Percentiles rank a stretch among this genome's conserved stretches.
These are phyloP conservation scores for Saccostrea glomerata DNA, from an alignment of 1,140 invertebrate species.

Conservation along the genomic window DNA sequence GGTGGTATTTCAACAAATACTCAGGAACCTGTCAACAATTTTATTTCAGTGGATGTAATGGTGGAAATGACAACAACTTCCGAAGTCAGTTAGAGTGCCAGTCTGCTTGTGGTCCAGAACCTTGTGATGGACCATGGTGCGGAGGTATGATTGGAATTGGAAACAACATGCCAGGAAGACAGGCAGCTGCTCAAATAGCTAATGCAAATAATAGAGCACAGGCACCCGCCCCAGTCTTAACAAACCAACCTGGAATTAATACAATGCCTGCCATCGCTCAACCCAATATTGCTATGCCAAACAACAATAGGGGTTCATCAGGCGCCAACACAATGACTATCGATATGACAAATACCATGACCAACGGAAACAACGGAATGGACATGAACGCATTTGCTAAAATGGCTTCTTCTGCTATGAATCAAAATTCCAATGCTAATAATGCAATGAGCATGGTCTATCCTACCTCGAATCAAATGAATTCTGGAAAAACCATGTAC, in stretches of 20 bases:
- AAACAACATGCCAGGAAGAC: background rate
- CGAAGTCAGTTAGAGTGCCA: background rate
- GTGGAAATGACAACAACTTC: constrained; percentile 5
- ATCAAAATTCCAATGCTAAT: background rate
- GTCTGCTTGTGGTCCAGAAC: background rate
- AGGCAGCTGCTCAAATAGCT: background rate
- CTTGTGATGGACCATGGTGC: background rate
- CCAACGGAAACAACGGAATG: background rate
- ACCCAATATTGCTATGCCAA: background rate
- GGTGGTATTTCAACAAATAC: background rate
- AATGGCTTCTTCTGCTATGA: background rate
- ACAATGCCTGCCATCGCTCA: background rate
- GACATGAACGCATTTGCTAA: background rate
- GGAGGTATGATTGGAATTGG: background rate
- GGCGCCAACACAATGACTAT: background rate
- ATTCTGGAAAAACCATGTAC: background rate
- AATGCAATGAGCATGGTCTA: background rate
- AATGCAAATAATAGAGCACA: background rate
- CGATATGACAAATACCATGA: background rate
- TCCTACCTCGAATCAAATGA: background rate
- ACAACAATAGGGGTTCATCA: background rate
- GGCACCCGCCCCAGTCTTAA: background rate
- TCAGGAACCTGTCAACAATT: background rate
- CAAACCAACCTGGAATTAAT: background rate
- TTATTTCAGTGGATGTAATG: constrained; percentile 10